These are phyloP conservation scores for Bucorvus abyssinicus DNA, from an alignment of 2,797 vertebrate species.

Conservation along the genomic window DNA sequence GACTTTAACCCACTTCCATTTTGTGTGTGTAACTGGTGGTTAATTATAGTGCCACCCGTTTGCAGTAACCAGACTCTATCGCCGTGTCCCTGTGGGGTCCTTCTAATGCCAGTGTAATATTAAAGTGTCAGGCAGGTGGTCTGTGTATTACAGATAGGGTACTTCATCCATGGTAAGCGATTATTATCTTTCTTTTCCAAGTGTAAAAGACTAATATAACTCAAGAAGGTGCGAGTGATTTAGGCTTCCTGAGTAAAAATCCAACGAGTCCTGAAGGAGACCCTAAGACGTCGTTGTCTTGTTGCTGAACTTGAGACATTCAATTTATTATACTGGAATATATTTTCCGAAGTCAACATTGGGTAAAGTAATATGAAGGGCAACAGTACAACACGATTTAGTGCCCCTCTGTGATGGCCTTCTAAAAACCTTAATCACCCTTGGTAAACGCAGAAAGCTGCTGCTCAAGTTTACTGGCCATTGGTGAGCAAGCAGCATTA, in stretches of 20 bases:
- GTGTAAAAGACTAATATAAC: slow-evolving; percentile 74
- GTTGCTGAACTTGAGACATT: slow-evolving; percentile 74
- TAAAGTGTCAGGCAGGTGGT: slow-evolving; percentile 78
- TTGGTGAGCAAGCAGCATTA: background rate
- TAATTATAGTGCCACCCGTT: slow-evolving; percentile 74
- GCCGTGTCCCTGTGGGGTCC: slow-evolving; percentile 73
- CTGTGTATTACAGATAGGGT: slow-evolving; percentile 77
- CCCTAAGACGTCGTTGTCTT: slow-evolving; percentile 61
- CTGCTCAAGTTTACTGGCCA: background rate
- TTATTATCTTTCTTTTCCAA: slow-evolving; percentile 80
- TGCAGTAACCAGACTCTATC: slow-evolving; percentile 73
- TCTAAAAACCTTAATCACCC: slow-evolving; percentile 47
- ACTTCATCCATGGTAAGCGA: slow-evolving; percentile 79
- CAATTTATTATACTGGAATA: slow-evolving; percentile 67
- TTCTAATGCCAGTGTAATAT: slow-evolving; percentile 74
- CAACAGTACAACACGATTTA: slow-evolving; percentile 63
- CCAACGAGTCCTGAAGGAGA: slow-evolving; percentile 79
- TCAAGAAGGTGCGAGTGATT: slow-evolving; percentile 75
- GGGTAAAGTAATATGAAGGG: slow-evolving; percentile 67
- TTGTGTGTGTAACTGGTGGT: slow-evolving; percentile 60
- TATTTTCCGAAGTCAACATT: slow-evolving; percentile 71
- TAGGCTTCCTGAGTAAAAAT: slow-evolving; percentile 69
- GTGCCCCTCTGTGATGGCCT: slow-evolving; percentile 40
- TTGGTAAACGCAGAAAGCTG: slow-evolving; percentile 44
- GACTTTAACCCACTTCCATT: slow-evolving; percentile 29